phyloP scores from a whole-genome alignment of 2,113 vertebrate species.

The Actinemys pallida region DNA sequence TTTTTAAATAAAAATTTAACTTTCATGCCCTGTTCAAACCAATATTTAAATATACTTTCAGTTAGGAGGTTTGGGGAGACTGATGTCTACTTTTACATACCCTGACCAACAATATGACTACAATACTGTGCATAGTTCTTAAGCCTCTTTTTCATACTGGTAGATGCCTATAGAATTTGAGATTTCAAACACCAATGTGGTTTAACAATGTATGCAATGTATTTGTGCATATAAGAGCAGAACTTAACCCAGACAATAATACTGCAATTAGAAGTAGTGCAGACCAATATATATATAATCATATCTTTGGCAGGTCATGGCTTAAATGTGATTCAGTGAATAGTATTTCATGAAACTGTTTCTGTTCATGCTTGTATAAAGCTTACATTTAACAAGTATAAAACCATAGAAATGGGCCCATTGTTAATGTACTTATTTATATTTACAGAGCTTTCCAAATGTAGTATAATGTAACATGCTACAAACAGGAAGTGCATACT shows the following conservation, averaged over 20 bases:
- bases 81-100: background rate
- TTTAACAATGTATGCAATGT: accelerated
- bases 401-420: background rate
- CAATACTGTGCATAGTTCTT: background rate
- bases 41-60: background rate
- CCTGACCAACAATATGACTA: background rate
- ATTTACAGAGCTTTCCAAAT: background rate
- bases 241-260: background rate
- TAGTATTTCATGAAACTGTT: background rate
- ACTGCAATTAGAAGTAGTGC: background rate
- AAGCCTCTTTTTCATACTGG: background rate
- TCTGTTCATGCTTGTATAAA: background rate
- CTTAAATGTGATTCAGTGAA: too few species aligned
- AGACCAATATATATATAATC: background rate
- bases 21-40: background rate
- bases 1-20: accelerated
- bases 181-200: background rate
- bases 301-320: too few species aligned
- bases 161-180: background rate
- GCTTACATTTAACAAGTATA: background rate
- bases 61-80: background rate
- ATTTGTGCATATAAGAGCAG: background rate
- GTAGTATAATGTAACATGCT: background rate
- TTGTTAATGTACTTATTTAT: too few species aligned
- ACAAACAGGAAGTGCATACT: background rate